Evolutionary conservation across 2,888 invertebrate species (phyloP).

Genomic region (Clepsis dumicolana): DNA sequence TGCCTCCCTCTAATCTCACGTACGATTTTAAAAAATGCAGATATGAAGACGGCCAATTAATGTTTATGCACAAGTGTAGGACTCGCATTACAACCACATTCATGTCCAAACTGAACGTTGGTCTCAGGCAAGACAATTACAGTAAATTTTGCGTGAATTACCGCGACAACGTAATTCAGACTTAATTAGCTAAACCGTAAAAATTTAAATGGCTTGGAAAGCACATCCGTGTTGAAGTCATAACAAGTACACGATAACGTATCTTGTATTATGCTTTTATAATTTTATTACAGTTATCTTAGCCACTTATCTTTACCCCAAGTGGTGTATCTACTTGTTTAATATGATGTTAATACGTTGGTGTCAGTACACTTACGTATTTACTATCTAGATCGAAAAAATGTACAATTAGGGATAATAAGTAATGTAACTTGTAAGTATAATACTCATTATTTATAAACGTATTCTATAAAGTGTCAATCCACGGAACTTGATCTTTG

Average conservation of each 20-base stretch:
- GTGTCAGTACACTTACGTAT: no score
- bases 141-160: neutral
- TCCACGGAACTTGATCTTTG: no score
- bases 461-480: no score
- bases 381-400: no score
- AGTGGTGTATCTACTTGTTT: neutral
- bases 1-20: no score
- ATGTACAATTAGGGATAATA: no score
- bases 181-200: neutral
- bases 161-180: neutral
- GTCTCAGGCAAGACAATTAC: neutral
- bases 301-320: neutral
- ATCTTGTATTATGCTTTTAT: slow-evolving; percentile 5
- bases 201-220: neutral
- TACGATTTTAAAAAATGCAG: no score
- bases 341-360: neutral
- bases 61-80: no score
- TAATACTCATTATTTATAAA: no score
- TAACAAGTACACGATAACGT: neutral
- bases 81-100: neutral
- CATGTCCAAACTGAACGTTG: neutral
- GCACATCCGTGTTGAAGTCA: neutral
- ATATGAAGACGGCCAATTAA: no score
- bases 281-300: neutral
- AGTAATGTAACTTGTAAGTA: no score